phyloP scores from a whole-genome alignment of 2,888 invertebrate genomes.

The Phyllotreta cruciferae region DNA sequence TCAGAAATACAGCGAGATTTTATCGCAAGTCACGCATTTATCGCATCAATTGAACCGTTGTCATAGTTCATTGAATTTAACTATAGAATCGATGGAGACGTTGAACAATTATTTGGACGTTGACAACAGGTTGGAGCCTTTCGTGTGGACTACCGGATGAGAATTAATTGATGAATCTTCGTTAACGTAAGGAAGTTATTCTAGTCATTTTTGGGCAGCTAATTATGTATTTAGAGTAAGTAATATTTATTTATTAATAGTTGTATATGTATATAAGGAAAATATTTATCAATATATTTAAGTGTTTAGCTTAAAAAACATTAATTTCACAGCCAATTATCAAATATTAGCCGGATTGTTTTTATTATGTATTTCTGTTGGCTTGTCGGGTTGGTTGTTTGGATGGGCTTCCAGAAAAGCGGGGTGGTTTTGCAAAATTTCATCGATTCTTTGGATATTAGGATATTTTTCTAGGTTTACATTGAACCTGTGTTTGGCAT shows the following conservation, averaged over 20 bases:
- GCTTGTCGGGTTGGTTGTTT: constrained; percentile 91
- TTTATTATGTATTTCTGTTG: constrained; percentile 52
- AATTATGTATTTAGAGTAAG: too few relatives aligned
- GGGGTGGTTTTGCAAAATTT: constrained; percentile 84
- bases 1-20: constrained; percentile 84
- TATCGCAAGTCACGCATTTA: constrained; percentile 82
- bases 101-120: constrained; percentile 84
- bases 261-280: too few relatives aligned
- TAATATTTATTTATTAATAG: too few relatives aligned
- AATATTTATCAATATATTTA: too few relatives aligned
- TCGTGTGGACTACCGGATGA: constrained; percentile 84
- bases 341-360: too few relatives aligned
- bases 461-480: constrained; percentile 92
- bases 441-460: constrained; percentile 84
- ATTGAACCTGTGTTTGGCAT: constrained; percentile 86
- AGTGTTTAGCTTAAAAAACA: too few relatives aligned
- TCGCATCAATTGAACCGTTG: constrained; percentile 83
- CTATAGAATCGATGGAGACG: constrained; percentile 83
- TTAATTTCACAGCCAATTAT: too few relatives aligned
- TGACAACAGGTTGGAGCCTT: constrained; percentile 84
- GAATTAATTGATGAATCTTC: constrained; percentile 25
- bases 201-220: too few relatives aligned
- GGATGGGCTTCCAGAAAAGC: constrained; percentile 93
- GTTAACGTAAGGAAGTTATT: too few relatives aligned
- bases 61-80: constrained; percentile 82